These are phyloP conservation scores for Neuroscelio doddi DNA, from an alignment of 2,888 invertebrate genomes.

Conservation along the genomic window DNA sequence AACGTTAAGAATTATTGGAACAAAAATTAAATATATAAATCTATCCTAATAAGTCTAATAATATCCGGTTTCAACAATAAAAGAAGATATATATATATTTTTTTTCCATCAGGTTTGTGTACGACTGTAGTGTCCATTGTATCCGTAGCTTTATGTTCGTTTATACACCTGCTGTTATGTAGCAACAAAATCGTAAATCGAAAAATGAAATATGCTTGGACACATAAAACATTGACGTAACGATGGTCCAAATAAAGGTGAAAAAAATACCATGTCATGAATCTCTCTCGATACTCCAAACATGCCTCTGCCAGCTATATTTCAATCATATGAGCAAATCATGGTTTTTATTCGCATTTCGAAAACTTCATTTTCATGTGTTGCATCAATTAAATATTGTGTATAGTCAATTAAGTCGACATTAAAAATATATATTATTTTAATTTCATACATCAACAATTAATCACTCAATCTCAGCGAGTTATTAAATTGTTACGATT, in stretches of 20 bases:
- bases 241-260: constrained; percentile 15
- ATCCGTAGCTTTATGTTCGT: constrained; percentile 13
- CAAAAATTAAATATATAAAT: no score
- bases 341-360: no score
- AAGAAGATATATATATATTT: background rate
- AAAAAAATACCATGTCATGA: constrained; percentile 3
- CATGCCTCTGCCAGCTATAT: constrained; percentile 20
- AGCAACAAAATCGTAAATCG: constrained; percentile 56
- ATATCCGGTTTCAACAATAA: background rate
- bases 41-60: no score
- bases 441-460: no score
- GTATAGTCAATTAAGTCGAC: no score
- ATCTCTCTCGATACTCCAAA: background rate
- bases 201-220: constrained; percentile 52
- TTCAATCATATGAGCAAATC: constrained; percentile 31
- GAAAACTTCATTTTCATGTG: no score
- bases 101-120: background rate
- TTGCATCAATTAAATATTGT: no score
- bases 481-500: background rate
- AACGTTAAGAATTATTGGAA: no score
- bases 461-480: background rate
- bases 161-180: constrained; percentile 23
- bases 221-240: constrained; percentile 58
- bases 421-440: no score
- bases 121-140: background rate